Evolutionary conservation across 1,140 invertebrate species (phyloP), one percentile per base, ranked within the genome.

Genomic region (Colletes latitarsis): DNA sequence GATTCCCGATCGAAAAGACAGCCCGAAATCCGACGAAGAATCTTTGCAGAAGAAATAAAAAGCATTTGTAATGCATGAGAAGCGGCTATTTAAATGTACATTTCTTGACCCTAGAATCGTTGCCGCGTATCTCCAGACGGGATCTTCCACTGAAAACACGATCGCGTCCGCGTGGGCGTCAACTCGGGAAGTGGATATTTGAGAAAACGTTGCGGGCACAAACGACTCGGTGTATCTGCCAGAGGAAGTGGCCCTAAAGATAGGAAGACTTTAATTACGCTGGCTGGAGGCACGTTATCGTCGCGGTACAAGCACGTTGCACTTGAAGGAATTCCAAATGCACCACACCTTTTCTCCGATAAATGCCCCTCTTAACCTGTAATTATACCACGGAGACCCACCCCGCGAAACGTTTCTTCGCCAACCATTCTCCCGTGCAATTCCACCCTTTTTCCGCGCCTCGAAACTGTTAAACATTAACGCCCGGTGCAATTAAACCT

Each of bases 111-210:
- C 4, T 21, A 46, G 21, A 60, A 14, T 43, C 41, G 12, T 14
- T 9, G 4, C 3, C 1, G 6, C 21, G 30, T 49, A 8, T 53
- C n/a, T 8, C n/a, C 43, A 15, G 43, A 62, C 39, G 43, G n/a
- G 39, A 69, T 68, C 41, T 39, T 19, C 0, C n/a, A 41, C 66
- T 12, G 4, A 19, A 62, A 71, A 71, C 9, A 14, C 30, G 67
- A 49, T 49, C 19, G 10, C 15, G 3, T 15, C 6, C 12, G 71
- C 72, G 77, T 75, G 66, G 64, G 72, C 39, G 64, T 53, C 62
- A 75, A 60, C 21, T 41, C 49, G 55, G 58, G 39, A 81, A 80
- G 78, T 80, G 53, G 43, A 49, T 66, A 74, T 80, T 77, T 77
- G 67, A 70, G 75, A 62, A 77, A 77, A 77, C 67, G 6, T 21